These are phyloP conservation scores for Eugnorisma glareosa DNA, from an alignment of 2,888 invertebrate genomes.

Conservation along the genomic window DNA sequence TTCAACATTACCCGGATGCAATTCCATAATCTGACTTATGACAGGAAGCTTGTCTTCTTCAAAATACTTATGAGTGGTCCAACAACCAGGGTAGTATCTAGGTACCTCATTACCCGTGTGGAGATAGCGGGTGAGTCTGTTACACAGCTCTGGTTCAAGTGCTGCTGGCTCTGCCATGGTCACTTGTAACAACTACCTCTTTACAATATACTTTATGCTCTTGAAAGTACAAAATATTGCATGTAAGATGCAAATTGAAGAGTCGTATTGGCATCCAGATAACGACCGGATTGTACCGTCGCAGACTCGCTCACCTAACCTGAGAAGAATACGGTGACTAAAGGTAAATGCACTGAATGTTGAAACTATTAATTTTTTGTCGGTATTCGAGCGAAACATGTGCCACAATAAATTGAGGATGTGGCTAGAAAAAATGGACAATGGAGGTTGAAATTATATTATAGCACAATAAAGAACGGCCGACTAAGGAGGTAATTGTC, in stretches of 20 bases:
- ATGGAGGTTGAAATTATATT: constrained; percentile 77
- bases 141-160: constrained; percentile 80
- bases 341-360: constrained; percentile 80
- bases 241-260: constrained; percentile 64
- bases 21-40: constrained; percentile 75
- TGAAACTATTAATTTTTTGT: constrained; percentile 82
- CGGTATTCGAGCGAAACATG: constrained; percentile 88
- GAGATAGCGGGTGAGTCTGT: constrained; percentile 86
- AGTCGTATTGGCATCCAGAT: constrained; percentile 70
- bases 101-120: constrained; percentile 89
- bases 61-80: constrained; percentile 89
- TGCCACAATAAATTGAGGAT: constrained; percentile 89
- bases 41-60: constrained; percentile 82
- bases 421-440: constrained; percentile 89
- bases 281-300: constrained; percentile 60
- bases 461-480: constrained; percentile 13
- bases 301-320: constrained; percentile 67
- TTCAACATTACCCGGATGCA: constrained; percentile 74
- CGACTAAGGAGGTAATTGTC: constrained; percentile 15
- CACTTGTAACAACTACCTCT: constrained; percentile 48
- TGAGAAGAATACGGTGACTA: constrained; percentile 74
- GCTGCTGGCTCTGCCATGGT: constrained; percentile 77
- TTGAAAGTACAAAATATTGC: constrained; percentile 66
- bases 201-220: constrained; percentile 43
- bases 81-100: constrained; percentile 90